Percentiles rank a stretch among this genome's conserved stretches.
phyloP scores from a whole-genome alignment of 2,113 vertebrate species.

The Pachypanchax playfairii region DNA sequence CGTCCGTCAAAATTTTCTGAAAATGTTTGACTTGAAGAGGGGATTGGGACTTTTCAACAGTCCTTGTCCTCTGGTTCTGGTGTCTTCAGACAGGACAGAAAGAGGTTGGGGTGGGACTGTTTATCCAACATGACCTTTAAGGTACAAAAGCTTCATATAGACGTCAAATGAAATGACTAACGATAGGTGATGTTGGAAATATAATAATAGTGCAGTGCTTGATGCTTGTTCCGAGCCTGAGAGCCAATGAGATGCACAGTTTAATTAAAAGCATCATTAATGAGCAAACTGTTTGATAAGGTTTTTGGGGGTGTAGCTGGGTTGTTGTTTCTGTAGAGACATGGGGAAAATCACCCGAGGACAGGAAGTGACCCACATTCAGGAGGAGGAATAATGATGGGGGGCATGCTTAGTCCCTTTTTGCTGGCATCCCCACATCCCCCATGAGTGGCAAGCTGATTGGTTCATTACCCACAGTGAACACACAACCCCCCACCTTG shows the following conservation, averaged over 20 bases:
- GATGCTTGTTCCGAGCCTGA: not conserved
- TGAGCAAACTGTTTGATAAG: constrained; percentile 46
- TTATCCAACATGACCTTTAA: constrained; percentile 35
- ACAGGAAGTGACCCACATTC: constrained; percentile 73
- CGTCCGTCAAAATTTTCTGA: too few relatives aligned
- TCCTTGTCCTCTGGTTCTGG: not conserved
- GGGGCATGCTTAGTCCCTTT: constrained; percentile 19
- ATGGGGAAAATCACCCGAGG: constrained; percentile 59
- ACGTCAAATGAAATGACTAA: constrained; percentile 30
- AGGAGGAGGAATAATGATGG: constrained; percentile 27
- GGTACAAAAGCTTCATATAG: constrained; percentile 41
- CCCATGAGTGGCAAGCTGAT: constrained; percentile 45
- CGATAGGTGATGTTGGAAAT: constrained; percentile 31
- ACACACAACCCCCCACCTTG: constrained; percentile 41
- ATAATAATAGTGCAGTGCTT: constrained; percentile 11
- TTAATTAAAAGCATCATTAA: constrained; percentile 64
- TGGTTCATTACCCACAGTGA: constrained; percentile 66
- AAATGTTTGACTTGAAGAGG: too few relatives aligned
- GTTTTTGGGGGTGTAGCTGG: constrained; percentile 5
- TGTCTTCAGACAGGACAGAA: too few relatives aligned
- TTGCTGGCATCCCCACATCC: constrained; percentile 40
- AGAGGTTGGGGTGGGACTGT: not conserved
- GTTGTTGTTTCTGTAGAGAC: constrained; percentile 36
- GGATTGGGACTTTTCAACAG: not conserved
- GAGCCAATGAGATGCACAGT: constrained; percentile 36